These are phyloP conservation scores for Adelognathus sp. DNA, from an alignment of 2,888 invertebrate species.

Conservation along the genomic window DNA sequence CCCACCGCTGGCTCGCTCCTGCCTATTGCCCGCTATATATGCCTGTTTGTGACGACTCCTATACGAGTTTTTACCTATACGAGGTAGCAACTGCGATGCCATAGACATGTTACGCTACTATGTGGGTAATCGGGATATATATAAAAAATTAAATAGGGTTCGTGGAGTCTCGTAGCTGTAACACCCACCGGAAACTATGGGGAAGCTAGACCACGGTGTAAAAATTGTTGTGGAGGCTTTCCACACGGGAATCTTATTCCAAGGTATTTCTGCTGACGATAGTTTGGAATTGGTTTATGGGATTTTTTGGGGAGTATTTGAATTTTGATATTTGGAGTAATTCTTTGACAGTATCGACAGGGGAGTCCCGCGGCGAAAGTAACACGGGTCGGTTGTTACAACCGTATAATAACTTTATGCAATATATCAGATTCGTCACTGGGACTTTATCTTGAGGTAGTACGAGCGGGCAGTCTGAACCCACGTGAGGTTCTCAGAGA, in stretches of 20 bases:
- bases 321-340: too few species aligned
- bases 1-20: neutral
- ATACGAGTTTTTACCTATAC: neutral
- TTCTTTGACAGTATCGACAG: too few species aligned
- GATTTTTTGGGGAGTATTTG: too few species aligned
- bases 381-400: too few species aligned
- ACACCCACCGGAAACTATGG: neutral
- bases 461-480: too few species aligned
- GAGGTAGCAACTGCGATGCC: neutral
- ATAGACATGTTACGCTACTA: neutral
- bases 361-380: too few species aligned
- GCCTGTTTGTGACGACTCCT: constrained; percentile 2
- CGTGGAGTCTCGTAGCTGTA: neutral
- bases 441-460: too few species aligned
- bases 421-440: too few species aligned
- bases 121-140: neutral
- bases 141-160: neutral
- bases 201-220: neutral
- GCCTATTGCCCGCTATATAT: too few species aligned
- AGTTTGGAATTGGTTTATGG: neutral
- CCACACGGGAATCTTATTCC: neutral
- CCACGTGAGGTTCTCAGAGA: too few species aligned
- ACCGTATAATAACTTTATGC: too few species aligned
- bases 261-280: neutral
- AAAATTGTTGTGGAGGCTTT: neutral